These are phyloP conservation scores for Agonopterix subpropinquella DNA, from an alignment of 2,888 invertebrate genomes.

Conservation along the genomic window DNA sequence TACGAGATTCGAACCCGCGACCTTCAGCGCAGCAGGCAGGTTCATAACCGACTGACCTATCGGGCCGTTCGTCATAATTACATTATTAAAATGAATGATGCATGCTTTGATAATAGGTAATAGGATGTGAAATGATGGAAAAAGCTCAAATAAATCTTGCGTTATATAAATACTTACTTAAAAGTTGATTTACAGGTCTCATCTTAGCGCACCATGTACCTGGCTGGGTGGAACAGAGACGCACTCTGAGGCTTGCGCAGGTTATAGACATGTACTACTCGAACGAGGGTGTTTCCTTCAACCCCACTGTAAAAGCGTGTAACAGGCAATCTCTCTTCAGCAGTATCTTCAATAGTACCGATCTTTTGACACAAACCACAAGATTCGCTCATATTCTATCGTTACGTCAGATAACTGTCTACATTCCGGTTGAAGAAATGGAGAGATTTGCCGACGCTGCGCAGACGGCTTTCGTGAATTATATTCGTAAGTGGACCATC, in stretches of 20 bases:
- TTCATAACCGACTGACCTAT: too few relatives aligned
- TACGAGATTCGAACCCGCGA: not conserved
- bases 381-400: constrained; percentile 60
- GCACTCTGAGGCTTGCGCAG: constrained; percentile 75
- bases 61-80: too few relatives aligned
- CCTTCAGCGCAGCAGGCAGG: too few relatives aligned
- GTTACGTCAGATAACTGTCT: constrained; percentile 55
- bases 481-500: constrained; percentile 59
- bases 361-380: constrained; percentile 54
- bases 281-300: constrained; percentile 74
- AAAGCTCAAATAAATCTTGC: not conserved
- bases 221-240: constrained; percentile 67
- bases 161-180: not conserved
- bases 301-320: constrained; percentile 74
- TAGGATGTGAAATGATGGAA: too few relatives aligned
- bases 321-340: constrained; percentile 65
- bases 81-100: too few relatives aligned
- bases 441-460: constrained; percentile 59
- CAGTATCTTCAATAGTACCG: constrained; percentile 45
- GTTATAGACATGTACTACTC: constrained; percentile 82
- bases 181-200: constrained; percentile 50
- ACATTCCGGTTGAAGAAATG: constrained; percentile 60
- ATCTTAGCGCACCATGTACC: constrained; percentile 70
- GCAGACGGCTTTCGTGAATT: constrained; percentile 63
- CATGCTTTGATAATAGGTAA: too few relatives aligned